Evolutionary conservation across 1,140 invertebrate species (phyloP), one percentile per base, ranked within the genome.

Genomic region (Delia radicum): DNA sequence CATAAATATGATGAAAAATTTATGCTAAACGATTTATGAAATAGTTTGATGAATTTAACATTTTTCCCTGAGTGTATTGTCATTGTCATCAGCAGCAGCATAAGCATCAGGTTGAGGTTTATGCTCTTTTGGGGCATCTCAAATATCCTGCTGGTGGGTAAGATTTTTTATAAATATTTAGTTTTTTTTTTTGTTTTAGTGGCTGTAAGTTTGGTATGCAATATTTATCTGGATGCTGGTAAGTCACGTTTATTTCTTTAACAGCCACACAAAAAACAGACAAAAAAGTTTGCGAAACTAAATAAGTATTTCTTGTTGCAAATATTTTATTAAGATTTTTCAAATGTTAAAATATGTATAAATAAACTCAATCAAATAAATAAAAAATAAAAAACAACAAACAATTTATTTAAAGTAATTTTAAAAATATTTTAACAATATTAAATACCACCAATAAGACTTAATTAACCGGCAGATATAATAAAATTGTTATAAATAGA

Each of bases 121-220:
- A 73, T 31, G 72, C 48, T 61, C 72, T 33, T 37, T 62, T 74
- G 73, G 73, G 61, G 73, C 73, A 80, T 84, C 82, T 84, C 79
- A 82, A 84, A 84, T 82, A 84, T 84, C 82, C 82, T 84, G 82
- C 82, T 84, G 82, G 82, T 84, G 82, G 82, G 82, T 84, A 82
- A 69, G 29, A 33, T 69, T 69, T 69, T 69, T 69, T 31, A 5
- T 12, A n/a, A 3, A 18, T 18, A 21, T 37, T 69, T 33, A n/a
- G 8, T 33, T 33, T 33, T 15, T 31, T 18, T n/a, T 27, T 65
- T 65, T 65, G 62, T 33, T 69, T 31, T 31, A 33, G 31, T 33
- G 65, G 37, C 37, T 69, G 65, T n/a, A 55, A 80, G 84, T 48
- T 73, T 73, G 72, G 72, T 73, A 73, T 73, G 73, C 73, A 74